phyloP scores from a whole-genome alignment of 1,140 invertebrate species.

The Mercenaria mercenaria region DNA sequence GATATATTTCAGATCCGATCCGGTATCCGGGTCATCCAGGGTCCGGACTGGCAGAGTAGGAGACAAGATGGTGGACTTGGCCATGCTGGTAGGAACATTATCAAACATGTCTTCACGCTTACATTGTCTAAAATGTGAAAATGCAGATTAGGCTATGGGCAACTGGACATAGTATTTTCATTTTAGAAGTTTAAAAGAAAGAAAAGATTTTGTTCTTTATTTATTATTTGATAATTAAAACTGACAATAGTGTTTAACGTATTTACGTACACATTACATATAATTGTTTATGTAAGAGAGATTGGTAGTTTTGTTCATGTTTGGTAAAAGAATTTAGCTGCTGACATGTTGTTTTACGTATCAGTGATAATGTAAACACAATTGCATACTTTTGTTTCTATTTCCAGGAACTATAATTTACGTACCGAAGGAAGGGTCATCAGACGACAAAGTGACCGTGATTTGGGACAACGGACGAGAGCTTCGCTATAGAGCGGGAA shows the following conservation, averaged over 20 bases:
- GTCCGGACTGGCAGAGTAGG: constrained; percentile 68
- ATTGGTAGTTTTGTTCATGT: no score
- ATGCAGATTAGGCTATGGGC: neutral
- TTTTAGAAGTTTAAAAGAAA: neutral
- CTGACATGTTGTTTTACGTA: no score
- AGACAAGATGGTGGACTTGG: constrained; percentile 70
- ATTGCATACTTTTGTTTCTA: neutral
- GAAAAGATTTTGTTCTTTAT: neutral
- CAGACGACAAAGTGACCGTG: constrained; percentile 71
- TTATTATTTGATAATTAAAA: neutral
- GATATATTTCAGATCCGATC: constrained; percentile 60
- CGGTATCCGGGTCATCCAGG: constrained; percentile 67
- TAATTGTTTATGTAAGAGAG: no score
- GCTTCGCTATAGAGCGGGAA: constrained; percentile 70
- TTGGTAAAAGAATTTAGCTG: no score
- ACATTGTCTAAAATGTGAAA: neutral
- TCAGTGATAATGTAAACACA: no score
- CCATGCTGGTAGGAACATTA: constrained; percentile 68
- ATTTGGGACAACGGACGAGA: constrained; percentile 74
- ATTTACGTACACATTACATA: no score
- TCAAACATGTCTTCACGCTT: no score
- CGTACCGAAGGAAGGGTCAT: constrained; percentile 58
- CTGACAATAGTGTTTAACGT: no score
- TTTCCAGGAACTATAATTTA: constrained; percentile 70
- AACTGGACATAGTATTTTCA: neutral